Conservation (phyloP, 2,888 invertebrate species). For the Protula sp. region DNA sequence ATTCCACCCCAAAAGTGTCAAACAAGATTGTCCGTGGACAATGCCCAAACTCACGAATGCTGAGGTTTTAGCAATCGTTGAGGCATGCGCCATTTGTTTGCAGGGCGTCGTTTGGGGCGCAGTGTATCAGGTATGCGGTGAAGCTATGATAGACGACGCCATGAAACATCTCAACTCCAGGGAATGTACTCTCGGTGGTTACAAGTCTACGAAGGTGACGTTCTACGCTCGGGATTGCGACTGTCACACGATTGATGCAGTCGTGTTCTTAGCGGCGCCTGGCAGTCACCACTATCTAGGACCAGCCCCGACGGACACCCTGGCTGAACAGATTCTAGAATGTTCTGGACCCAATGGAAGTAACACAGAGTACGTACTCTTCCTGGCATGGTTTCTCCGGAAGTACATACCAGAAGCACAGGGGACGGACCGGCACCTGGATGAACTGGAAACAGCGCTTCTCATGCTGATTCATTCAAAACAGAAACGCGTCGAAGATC, state of each 20-base stretch:
- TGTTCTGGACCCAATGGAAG: slow-evolving; percentile 48
- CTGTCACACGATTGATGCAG: slow-evolving; percentile 35
- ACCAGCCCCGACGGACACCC: slow-evolving; percentile 37
- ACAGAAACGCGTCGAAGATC: no score
- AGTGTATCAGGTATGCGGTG: not conserved
- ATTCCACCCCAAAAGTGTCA: no score
- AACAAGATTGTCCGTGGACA: no score
- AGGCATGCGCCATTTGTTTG: no score
- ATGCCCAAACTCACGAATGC: no score
- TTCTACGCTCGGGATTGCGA: not conserved
- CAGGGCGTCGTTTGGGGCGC: not conserved
- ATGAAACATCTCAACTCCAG: not conserved
- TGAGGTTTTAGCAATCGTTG: no score
- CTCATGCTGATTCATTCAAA: no score
- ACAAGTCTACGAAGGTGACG: slow-evolving; percentile 25
- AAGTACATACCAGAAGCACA: slow-evolving; percentile 52
- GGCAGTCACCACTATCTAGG: slow-evolving; percentile 53
- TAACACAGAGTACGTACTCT: slow-evolving; percentile 56
- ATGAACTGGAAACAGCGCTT: no score
- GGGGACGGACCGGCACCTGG: no score
- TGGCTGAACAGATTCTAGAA: slow-evolving; percentile 51
- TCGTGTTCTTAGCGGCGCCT: slow-evolving; percentile 54
- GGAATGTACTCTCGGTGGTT: not conserved
- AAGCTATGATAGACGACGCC: not conserved
- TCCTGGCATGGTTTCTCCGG: slow-evolving; percentile 53